Evolutionary conservation across 2,113 vertebrate species (phyloP), one percentile per base, ranked within the genome.

Genomic region (Malurus melanocephalus): DNA sequence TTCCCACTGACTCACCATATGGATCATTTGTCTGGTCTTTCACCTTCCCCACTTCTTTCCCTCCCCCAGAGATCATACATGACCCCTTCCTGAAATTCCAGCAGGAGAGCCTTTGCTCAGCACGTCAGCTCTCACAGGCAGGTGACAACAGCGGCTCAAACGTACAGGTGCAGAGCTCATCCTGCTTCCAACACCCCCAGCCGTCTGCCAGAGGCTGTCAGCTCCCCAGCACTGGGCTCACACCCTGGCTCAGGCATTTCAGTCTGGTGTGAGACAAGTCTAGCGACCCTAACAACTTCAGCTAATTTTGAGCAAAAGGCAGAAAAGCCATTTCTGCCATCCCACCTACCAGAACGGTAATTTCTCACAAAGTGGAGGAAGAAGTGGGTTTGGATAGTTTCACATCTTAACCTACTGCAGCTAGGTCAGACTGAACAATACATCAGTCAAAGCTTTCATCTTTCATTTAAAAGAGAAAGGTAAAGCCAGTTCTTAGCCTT

Each of bases 1-100:
- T 89, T 93, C 90, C 51, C 90, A 88, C 83, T 91, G 92, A 90
- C 72, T 89, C 87, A 93, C 89, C 28, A 22, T 56, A 90, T 38
- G 66, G 80, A 68, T 92, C 52, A 56, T 42, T 93, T 87, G 85
- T 75, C 88, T 75, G 38, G 46, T 75, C 73, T 81, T 85, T 57
- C 72, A 46, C 84, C 68, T 74, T 71, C n/a, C 65, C 51, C 23
- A 7, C 46, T 80, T 45, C 42, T 35, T 38, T 61, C 65, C 28
- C 75, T 78, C 81, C 51, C 40, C 19, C 32, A 42, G 33, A 35
- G 33, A 42, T 43, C 69, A 49, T 20, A 24, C 9, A 8, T 1
- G 35, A 53, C 32, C 82, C 69, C 22, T 46, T 87, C 65, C 75
- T 2, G 0, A 68, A 73, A 49, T 33, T 21, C 35, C 81, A 67